Evolutionary conservation across 2,113 vertebrate species (phyloP).

Genomic region (Mirza zaza): DNA sequence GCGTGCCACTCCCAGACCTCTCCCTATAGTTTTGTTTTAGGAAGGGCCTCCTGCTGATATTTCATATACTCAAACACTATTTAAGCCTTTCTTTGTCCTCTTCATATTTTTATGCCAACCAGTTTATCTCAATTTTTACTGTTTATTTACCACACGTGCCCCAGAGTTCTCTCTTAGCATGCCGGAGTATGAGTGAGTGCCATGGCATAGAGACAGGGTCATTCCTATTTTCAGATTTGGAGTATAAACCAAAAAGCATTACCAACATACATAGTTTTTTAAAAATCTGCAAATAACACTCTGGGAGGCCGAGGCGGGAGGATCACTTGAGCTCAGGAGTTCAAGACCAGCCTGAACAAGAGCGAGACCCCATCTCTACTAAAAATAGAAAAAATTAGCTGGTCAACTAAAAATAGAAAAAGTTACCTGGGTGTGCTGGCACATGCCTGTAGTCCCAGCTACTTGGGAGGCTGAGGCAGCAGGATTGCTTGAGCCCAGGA

Average conservation of each 20-base stretch:
- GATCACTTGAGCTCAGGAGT: too few species aligned
- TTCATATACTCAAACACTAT: background rate
- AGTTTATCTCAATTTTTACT: background rate
- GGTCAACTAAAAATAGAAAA: too few species aligned
- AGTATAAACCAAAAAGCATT: background rate
- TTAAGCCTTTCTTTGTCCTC: background rate
- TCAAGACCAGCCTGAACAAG: too few species aligned
- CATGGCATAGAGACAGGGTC: background rate
- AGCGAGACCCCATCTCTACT: too few species aligned
- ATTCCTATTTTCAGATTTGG: background rate
- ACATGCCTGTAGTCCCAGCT: too few species aligned
- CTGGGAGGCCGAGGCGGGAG: too few species aligned
- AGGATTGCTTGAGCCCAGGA: too few species aligned
- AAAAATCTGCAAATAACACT: background rate
- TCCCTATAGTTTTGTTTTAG: background rate
- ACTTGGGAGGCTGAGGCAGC: too few species aligned
- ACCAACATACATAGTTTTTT: background rate
- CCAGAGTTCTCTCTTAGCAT: background rate
- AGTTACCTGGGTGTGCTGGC: too few species aligned
- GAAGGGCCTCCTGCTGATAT: background rate
- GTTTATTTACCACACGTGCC: background rate
- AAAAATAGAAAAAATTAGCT: too few species aligned
- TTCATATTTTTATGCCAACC: background rate
- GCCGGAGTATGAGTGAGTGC: background rate
- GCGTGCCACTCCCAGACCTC: too few species aligned